These are phyloP conservation scores for Gonocerus acuteangulatus DNA, from an alignment of 2,888 invertebrate species.

Conservation along the genomic window DNA sequence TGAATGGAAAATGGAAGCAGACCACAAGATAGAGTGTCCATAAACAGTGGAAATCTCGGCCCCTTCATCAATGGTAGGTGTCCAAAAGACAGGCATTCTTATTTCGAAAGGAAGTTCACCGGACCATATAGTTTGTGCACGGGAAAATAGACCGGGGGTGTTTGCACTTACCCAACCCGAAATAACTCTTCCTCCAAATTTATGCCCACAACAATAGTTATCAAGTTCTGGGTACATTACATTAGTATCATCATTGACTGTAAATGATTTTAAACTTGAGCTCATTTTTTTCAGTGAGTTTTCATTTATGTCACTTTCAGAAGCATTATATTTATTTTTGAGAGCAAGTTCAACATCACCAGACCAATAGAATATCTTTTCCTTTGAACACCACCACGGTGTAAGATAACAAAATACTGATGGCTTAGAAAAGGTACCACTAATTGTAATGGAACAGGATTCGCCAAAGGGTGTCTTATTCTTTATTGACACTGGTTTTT, in stretches of 20 bases:
- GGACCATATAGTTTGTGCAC: conserved; percentile 34
- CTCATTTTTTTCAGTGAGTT: background rate
- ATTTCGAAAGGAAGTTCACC: conserved; percentile 34
- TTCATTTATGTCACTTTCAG: background rate
- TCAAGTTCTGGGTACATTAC: background rate
- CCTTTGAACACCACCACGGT: conserved; percentile 36
- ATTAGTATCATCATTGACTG: background rate
- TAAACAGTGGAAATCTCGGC: conserved; percentile 27
- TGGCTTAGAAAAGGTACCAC: conserved; percentile 31
- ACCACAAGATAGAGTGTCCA: conserved; percentile 34
- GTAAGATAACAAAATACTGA: conserved; percentile 35
- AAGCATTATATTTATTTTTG: conserved; percentile 2
- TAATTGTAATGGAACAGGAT: conserved; percentile 31
- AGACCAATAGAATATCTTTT: conserved; percentile 33
- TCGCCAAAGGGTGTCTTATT: conserved; percentile 22
- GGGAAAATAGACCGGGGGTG: conserved; percentile 20
- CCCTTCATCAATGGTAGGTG: conserved; percentile 19
- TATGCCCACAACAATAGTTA: background rate
- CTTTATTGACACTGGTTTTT: conserved; percentile 15
- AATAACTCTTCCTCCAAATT: conserved; percentile 32
- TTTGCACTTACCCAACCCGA: conserved; percentile 31
- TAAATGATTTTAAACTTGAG: background rate
- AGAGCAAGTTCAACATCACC: conserved; percentile 32
- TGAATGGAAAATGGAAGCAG: conserved; percentile 34
- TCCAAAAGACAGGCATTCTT: conserved; percentile 34